phyloP scores from a whole-genome alignment of 2,113 vertebrate genomes.

The Formicarius rufipectus region DNA sequence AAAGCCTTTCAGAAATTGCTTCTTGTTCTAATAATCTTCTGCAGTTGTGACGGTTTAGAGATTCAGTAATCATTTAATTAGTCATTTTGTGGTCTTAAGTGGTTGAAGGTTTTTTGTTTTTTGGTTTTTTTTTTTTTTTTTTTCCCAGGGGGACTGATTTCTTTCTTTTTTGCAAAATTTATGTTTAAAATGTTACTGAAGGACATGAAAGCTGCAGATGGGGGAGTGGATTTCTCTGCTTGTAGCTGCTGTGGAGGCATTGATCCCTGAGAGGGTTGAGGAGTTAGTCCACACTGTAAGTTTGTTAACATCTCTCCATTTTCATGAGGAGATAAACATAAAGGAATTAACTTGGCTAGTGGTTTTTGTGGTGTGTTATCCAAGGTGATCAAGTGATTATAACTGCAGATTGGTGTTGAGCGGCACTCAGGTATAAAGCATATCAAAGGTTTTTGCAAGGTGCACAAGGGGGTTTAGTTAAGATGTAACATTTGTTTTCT shows the following conservation, averaged over 20 bases:
- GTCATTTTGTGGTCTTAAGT: not conserved
- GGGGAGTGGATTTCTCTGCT: not conserved
- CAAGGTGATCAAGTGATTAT: not conserved
- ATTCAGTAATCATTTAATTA: not conserved
- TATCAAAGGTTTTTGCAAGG: not conserved
- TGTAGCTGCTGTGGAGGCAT: not conserved
- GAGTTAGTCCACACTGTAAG: not conserved
- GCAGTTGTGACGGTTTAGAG: not conserved
- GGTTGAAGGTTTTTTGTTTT: not conserved
- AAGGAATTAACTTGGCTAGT: not conserved
- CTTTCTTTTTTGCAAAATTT: not conserved
- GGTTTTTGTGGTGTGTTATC: not conserved
- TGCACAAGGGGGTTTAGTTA: not conserved
- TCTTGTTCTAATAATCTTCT: not conserved
- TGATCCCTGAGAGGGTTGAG: not conserved
- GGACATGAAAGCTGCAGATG: not conserved
- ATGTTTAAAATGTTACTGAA: not conserved
- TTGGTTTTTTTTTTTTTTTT: too few relatives aligned
- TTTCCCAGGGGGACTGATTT: not conserved
- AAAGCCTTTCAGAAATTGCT: not conserved
- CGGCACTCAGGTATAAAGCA: not conserved
- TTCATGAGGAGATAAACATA: not conserved
- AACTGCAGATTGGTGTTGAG: not conserved
- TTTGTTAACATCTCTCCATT: not conserved
- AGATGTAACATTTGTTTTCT: not conserved